Evolutionary conservation across 2,797 vertebrate genomes (phyloP).

Genomic region (Otolemur crassicaudatus): DNA sequence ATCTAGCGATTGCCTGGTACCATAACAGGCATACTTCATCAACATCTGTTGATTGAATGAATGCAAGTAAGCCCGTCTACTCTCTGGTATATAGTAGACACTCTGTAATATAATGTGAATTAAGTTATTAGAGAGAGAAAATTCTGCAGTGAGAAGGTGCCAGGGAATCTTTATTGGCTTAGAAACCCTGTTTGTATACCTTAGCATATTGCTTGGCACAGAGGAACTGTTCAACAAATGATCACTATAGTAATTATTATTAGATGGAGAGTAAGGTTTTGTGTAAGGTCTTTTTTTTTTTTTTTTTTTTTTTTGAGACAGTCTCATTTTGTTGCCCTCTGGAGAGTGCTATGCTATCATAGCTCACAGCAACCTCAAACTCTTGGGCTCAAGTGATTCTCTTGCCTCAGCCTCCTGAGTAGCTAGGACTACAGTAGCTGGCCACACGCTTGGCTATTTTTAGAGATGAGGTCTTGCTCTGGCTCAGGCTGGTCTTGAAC

Average conservation of each 20-base stretch:
- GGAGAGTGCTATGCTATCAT: too few species aligned
- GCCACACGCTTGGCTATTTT: too few species aligned
- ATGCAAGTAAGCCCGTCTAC: neutral
- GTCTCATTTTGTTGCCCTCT: too few species aligned
- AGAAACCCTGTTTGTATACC: neutral
- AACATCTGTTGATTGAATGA: neutral
- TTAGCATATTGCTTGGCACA: conserved; percentile 6
- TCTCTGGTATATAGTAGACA: neutral
- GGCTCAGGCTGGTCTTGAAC: too few species aligned
- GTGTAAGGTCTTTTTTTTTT: neutral
- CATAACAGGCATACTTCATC: neutral
- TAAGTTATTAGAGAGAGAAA: conserved; percentile 28
- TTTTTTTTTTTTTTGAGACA: too few species aligned
- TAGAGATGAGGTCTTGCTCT: too few species aligned
- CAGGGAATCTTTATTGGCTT: neutral
- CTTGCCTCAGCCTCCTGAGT: too few species aligned
- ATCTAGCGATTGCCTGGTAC: neutral
- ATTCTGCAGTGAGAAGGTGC: neutral
- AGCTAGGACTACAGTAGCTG: too few species aligned
- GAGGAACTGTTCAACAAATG: conserved; percentile 39
- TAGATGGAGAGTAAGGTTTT: neutral
- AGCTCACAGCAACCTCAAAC: too few species aligned
- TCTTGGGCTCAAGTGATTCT: too few species aligned
- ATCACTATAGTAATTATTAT: conserved; percentile 35
- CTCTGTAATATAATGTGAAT: conserved; percentile 24